Evolutionary conservation across 2,888 invertebrate genomes (phyloP).

Genomic region (Nowickia ferox): DNA sequence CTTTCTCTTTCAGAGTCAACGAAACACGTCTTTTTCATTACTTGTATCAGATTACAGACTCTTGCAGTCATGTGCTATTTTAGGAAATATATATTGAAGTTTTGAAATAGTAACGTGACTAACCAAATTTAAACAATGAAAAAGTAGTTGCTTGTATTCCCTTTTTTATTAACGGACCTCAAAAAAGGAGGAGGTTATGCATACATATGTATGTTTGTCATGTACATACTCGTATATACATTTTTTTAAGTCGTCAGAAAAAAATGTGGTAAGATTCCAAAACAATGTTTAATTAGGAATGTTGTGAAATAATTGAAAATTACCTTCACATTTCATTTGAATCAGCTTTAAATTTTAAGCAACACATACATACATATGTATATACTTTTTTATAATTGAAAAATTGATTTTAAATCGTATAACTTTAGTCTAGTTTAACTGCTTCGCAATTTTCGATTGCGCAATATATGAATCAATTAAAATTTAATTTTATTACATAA

Average conservation of each 20-base stretch:
- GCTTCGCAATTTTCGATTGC: background rate
- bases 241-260: background rate
- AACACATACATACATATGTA: too few species aligned
- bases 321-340: too few species aligned
- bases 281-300: background rate
- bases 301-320: background rate
- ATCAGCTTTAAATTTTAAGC: too few species aligned
- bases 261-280: background rate
- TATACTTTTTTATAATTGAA: too few species aligned
- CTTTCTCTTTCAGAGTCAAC: conserved; percentile 65
- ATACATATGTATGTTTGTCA: too few species aligned
- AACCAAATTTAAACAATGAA: background rate
- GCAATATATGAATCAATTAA: background rate
- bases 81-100: conserved; percentile 10
- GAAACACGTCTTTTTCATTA: background rate
- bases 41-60: background rate
- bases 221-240: background rate
- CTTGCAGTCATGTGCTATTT: conserved; percentile 15
- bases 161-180: background rate
- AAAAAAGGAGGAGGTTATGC: too few species aligned
- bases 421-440: background rate
- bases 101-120: background rate
- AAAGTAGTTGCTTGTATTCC: background rate
- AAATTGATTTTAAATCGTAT: background rate
- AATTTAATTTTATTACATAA: background rate